Base-by-base conservation (phyloP, 64 coral and sea anemone species). In the Porites lutea region DNA sequence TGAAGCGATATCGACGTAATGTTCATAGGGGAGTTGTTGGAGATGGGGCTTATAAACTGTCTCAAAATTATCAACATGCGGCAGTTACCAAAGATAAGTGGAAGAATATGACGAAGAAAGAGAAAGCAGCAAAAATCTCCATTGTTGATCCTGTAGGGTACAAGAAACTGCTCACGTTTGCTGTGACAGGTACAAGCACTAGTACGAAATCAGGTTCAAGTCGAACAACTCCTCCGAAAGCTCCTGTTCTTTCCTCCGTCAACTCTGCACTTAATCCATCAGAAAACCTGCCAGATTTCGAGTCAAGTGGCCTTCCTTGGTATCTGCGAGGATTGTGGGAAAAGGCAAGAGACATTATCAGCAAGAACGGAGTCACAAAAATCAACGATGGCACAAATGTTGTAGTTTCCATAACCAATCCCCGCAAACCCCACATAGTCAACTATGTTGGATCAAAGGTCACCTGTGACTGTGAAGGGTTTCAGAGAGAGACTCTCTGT, bases 21-120 rank as follows among this genome's bases (percentile, higher is more conserved):
- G 57, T 82, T 82, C 79, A 82, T 65, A 21, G 54, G 79, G 52
- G 20, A 82, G 79, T 82, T 13, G 79, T 90, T 20, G 88, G 74
- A 6, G 55, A 79, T 77, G 88, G 76, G 21, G 76, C 88, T 8
- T 90, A 90, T 50, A 52, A 69, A 15, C 75, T 90, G 19, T 54
- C 79, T 82, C 79, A 16, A 54, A 82, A 62, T 19, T 62, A 82
- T 82, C 79, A 82, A 57, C 54, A 82, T 82, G 23, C 63, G 55
- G 79, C 54, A 82, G 54, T 82, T 37, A 82, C 79, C 16, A 43
- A 52, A 66, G 65, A 71, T 86, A 71, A 74, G 48, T 83, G 68
- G 67, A 74, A 12, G 71, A 74, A 45, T 74, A 37, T 46, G 71
- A 48, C 44, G 71, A 74, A 45, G 43, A 74, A 74, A 6, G 71